A percentile compares a stretch with the other conserved stretches of the same genome.
Evolutionary conservation across 1,140 invertebrate genomes (phyloP).

Genomic region (Orussus abietinus): DNA sequence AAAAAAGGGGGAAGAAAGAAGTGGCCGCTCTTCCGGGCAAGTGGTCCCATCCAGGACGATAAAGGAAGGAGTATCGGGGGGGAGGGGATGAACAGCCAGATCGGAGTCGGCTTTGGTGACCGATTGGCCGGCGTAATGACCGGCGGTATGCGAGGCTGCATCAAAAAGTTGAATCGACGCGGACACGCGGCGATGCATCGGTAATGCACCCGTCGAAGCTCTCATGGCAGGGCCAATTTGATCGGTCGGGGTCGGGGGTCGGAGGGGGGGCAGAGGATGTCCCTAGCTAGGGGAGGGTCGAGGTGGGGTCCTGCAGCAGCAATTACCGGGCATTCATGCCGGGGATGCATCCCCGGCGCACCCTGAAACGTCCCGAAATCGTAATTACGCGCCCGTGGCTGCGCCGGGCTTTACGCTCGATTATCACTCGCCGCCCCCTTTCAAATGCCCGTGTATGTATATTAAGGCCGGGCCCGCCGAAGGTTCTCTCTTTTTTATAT

Average conservation of each 20-base stretch:
- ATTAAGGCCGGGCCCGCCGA: too few species aligned
- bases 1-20: too few species aligned
- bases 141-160: slow-evolving; percentile 5
- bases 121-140: neutral
- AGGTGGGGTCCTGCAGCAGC: slow-evolving; percentile 18
- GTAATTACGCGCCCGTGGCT: slow-evolving; percentile 17
- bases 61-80: too few species aligned
- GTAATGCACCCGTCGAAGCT: slow-evolving; percentile 24
- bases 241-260: too few species aligned
- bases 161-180: slow-evolving; percentile 31
- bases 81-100: too few species aligned
- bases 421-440: slow-evolving; percentile 13
- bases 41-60: too few species aligned
- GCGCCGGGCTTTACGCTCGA: slow-evolving; percentile 19
- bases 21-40: too few species aligned
- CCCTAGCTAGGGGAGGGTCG: too few species aligned
- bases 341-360: slow-evolving; percentile 2
- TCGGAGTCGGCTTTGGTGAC: slow-evolving; percentile 1
- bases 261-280: slow-evolving; percentile 14
- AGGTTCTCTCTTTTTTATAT: too few species aligned
- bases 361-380: slow-evolving; percentile 17
- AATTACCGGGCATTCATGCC: slow-evolving; percentile 35
- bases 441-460: too few species aligned
- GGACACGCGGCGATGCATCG: slow-evolving; percentile 24
- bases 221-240: slow-evolving; percentile 16